Evolutionary conservation across 1,140 invertebrate genomes (phyloP), one percentile per base, ranked within the genome.

Genomic region (Papilio dardanus): DNA sequence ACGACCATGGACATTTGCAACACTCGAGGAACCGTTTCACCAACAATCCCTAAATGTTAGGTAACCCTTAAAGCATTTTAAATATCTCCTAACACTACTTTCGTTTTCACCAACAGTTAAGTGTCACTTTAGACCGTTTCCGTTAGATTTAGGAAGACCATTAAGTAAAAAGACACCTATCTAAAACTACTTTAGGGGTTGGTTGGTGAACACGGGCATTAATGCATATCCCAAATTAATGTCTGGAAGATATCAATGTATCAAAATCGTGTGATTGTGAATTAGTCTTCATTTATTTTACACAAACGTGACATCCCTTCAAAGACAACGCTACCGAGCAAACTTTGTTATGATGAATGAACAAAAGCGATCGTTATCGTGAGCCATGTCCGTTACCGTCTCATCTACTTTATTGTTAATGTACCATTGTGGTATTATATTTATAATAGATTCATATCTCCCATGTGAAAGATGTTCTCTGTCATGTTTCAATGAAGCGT

Each of bases 371-470:
- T 87, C 76, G 37, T 76, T 81, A 88, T 88, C 87, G 28, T 33
- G 31, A 58, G 62, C 40, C 37, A 77, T 74, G 69, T 76, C 81
- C 77, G 81, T 78, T 82, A 76, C 78, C 68, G 75, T 42, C 76
- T 80, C 81, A 76, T 82, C 81, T 79, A 79, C 73, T 79, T 82
- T 77, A 81, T 81, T 83, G 85, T 83, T 86, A 84, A 84, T 84
- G 84, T 77, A 82, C 86, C 80, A 88, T 88, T 88, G 87, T 88
- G 84, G 80, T 88, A 82, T 84, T 87, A 88, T 84, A 88, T 86
- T 87, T 88, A 83, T 86, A 84, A 83, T 79, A 87, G 85, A 88
- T 89, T 82, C 77, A 30, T 89, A 86, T 88, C 84, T 54, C 54
- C 24, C 77, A 81, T 81, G 76, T 81, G 77, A 82, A 81, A 75